Evolutionary conservation across 2,797 vertebrate genomes (phyloP), one percentile per base, ranked within the genome.

Genomic region (Petrocephalus schoutedeni): DNA sequence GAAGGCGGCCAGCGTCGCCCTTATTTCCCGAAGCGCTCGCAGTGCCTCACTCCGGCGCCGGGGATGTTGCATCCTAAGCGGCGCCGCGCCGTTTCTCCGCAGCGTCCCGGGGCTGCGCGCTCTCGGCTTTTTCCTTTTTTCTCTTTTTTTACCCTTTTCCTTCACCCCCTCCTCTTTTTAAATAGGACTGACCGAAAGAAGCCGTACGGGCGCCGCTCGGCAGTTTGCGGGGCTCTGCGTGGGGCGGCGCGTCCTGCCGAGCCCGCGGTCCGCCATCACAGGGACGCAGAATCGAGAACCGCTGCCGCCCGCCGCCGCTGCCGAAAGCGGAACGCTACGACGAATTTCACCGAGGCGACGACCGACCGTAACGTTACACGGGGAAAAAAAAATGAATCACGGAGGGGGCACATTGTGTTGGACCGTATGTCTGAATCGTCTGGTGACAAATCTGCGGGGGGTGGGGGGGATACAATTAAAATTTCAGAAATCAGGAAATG

Each of bases 181-280:
- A 87, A 23, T 49, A 23, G 53, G 28, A 23, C 28, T 32, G 91
- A 89, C 91, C 91, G 87, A 21, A 89, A 67, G 58, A 57, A 16
- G 92, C 91, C 87, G 89, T 86, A 89, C 86, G 77, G 86, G 87
- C 90, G 91, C 86, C 86, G 90, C 89, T 85, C 88, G 12, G 86
- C 90, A 88, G 90, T 83, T 64, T 82, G 86, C 49, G 58, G 90
- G 92, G 84, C 84, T 21, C 86, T 91, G 92, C 89, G 88, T 88
- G 92, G 91, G 92, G 94, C 93, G 91, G 94, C 92, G 92, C 91
- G 91, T 94, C 92, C 92, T 89, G 92, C 93, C 92, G 92, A 94
- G 93, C 93, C 93, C 92, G 91, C 94, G 93, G 93, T 95, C 95
- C 95, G 95, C 95, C 95, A 96, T 96, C 91, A 94, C 93, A 94